A percentile compares a stretch with the other conserved stretches of the same genome.
Evolutionary conservation across 2,113 vertebrate species (phyloP).

Genomic region (Galeopterus variegatus): DNA sequence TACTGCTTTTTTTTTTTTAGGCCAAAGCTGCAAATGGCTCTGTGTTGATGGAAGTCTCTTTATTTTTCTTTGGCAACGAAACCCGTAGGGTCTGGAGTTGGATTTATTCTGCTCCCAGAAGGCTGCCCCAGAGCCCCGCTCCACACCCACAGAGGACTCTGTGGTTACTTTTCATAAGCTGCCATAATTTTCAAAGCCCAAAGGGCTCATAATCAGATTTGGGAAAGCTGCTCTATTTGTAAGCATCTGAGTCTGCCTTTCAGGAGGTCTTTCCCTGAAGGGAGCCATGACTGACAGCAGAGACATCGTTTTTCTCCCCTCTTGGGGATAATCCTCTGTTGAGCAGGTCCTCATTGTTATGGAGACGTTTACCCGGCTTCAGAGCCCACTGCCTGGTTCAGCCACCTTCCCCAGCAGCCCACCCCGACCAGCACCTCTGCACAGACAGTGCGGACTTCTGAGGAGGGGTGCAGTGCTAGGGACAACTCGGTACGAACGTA

Average conservation of each 20-base stretch:
- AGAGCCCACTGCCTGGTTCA: constrained; percentile 63
- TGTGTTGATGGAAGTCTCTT: neutral
- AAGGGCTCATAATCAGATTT: constrained; percentile 83
- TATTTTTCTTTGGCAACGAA: neutral
- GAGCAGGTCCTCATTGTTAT: constrained; percentile 74
- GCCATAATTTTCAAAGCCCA: constrained; percentile 81
- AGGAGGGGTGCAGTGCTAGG: neutral
- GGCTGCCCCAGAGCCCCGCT: neutral
- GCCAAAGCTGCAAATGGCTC: neutral
- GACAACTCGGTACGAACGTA: neutral
- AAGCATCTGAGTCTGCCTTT: constrained; percentile 73
- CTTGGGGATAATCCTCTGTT: constrained; percentile 86
- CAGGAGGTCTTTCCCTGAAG: constrained; percentile 72
- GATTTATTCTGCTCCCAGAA: neutral
- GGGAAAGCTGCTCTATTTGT: constrained; percentile 80
- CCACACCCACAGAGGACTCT: constrained; percentile 67
- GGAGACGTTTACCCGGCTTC: constrained; percentile 83
- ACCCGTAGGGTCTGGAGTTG: neutral
- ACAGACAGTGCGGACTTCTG: neutral
- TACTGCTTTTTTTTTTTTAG: neutral
- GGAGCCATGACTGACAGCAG: constrained; percentile 83
- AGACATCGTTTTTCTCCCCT: constrained; percentile 74
- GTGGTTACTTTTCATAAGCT: constrained; percentile 80
- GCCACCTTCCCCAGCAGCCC: neutral
- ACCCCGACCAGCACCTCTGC: neutral